phyloP scores from a whole-genome alignment of 2,797 vertebrate species.

The Sebastes variabilis region DNA sequence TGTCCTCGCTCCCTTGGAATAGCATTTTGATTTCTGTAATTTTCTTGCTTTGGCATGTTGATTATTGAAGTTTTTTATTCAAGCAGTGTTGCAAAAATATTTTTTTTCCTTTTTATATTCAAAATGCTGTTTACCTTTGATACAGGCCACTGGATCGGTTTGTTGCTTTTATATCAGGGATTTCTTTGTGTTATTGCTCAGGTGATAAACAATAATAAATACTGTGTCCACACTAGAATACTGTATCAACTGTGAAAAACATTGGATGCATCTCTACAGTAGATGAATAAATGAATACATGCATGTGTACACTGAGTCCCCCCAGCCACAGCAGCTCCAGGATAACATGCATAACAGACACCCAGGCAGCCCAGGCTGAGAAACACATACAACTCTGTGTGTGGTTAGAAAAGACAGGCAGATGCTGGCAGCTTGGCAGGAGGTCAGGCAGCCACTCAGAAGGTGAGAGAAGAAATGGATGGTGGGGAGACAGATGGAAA shows the following conservation, averaged over 20 bases:
- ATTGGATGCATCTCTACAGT: not conserved
- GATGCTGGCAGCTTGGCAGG: not conserved
- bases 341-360: slow-evolving; percentile 6
- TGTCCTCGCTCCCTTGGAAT: slow-evolving; percentile 1
- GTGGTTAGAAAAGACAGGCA: not conserved
- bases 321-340: slow-evolving; percentile 12
- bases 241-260: not conserved
- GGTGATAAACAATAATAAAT: not conserved
- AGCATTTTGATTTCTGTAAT: slow-evolving; percentile 24
- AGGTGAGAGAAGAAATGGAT: not conserved
- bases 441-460: slow-evolving; percentile 17
- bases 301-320: slow-evolving; percentile 1
- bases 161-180: not conserved
- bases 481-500: slow-evolving; percentile 39
- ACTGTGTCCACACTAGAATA: not conserved
- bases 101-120: not conserved
- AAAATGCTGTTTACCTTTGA: not conserved
- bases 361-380: not conserved
- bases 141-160: not conserved
- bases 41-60: slow-evolving; percentile 4
- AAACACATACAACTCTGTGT: slow-evolving; percentile 10
- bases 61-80: not conserved
- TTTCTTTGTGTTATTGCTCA: not conserved
- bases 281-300: slow-evolving; percentile 28
- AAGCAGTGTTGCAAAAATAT: not conserved